Conservation (phyloP, 2,797 vertebrate species). For the Macropus fuliginosus region DNA sequence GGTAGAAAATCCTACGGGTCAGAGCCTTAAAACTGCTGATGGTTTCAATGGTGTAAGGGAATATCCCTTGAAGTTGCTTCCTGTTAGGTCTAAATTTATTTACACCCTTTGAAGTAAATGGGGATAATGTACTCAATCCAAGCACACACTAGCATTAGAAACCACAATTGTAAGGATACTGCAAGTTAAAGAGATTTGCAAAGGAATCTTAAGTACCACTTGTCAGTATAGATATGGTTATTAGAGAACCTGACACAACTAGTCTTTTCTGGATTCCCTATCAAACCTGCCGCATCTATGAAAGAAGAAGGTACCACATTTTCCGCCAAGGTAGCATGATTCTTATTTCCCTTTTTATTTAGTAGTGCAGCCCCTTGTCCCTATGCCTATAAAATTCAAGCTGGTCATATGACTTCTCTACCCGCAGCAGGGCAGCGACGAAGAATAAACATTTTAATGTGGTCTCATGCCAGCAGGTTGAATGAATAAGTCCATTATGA, state of each 20-base stretch:
- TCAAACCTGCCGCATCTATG: neutral
- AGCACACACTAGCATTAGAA: slow-evolving; percentile 37
- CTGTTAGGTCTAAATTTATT: neutral
- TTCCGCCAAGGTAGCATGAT: slow-evolving; percentile 10
- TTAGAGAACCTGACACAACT: neutral
- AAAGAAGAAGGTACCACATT: neutral
- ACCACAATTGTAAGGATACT: neutral
- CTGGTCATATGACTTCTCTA: slow-evolving; percentile 40
- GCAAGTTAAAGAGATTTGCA: slow-evolving; percentile 5
- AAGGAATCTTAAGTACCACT: neutral
- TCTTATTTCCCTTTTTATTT: neutral
- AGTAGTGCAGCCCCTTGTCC: slow-evolving; percentile 9
- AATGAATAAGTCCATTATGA: slow-evolving; percentile 33
- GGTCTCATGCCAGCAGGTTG: slow-evolving; percentile 12
- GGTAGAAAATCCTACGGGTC: neutral
- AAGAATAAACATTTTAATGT: slow-evolving; percentile 32
- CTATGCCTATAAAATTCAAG: slow-evolving; percentile 33
- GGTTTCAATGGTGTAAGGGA: neutral
- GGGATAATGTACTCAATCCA: slow-evolving; percentile 32
- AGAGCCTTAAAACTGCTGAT: neutral
- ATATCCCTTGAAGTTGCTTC: neutral
- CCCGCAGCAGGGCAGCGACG: neutral
- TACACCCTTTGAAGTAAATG: neutral
- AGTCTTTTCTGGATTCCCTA: neutral
- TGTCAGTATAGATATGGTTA: neutral